Percentiles rank a stretch among this genome's conserved stretches.
These are phyloP conservation scores for Zaprionus lachaisei DNA, from an alignment of 1,140 invertebrate genomes.

Conservation along the genomic window DNA sequence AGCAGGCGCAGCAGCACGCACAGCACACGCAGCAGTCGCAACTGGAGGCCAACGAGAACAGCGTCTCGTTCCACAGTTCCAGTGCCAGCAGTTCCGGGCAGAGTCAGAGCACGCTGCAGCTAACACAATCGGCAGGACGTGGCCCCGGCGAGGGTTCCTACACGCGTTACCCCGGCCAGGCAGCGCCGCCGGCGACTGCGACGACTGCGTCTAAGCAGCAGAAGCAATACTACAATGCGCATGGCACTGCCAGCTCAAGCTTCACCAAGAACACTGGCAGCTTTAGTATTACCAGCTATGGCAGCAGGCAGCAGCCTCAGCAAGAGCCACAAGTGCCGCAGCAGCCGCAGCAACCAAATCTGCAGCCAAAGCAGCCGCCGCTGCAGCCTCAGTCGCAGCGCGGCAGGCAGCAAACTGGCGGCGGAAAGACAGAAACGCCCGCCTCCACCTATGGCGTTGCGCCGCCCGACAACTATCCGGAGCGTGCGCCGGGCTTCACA, in stretches of 20 bases:
- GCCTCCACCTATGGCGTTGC: slow-evolving; percentile 67
- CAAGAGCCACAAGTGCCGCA: slow-evolving; percentile 34
- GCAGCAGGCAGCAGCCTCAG: slow-evolving; percentile 57
- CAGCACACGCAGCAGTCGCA: slow-evolving; percentile 50
- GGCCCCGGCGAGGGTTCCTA: slow-evolving; percentile 71
- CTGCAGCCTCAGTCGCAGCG: slow-evolving; percentile 9
- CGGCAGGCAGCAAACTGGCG: slow-evolving; percentile 20
- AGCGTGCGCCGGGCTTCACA: slow-evolving; percentile 80
- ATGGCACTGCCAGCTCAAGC: slow-evolving; percentile 69
- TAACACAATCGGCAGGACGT: slow-evolving; percentile 58
- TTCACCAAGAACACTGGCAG: slow-evolving; percentile 72
- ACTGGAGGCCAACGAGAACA: slow-evolving; percentile 54
- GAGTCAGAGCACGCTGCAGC: slow-evolving; percentile 57
- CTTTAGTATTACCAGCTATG: slow-evolving; percentile 76
- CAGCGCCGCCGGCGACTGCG: slow-evolving; percentile 13
- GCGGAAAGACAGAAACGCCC: slow-evolving; percentile 61
- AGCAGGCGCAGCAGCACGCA: slow-evolving; percentile 58
- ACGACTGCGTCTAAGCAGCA: slow-evolving; percentile 35
- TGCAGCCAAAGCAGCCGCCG: slow-evolving; percentile 36
- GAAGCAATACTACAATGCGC: slow-evolving; percentile 72
- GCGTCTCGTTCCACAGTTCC: slow-evolving; percentile 61
- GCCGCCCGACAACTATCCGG: slow-evolving; percentile 68
- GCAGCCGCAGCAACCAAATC: slow-evolving; percentile 23
- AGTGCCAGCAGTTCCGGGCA: slow-evolving; percentile 56
- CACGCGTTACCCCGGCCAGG: slow-evolving; percentile 54